phyloP scores from a whole-genome alignment of 2,113 vertebrate genomes.

The Hippolais icterina region DNA sequence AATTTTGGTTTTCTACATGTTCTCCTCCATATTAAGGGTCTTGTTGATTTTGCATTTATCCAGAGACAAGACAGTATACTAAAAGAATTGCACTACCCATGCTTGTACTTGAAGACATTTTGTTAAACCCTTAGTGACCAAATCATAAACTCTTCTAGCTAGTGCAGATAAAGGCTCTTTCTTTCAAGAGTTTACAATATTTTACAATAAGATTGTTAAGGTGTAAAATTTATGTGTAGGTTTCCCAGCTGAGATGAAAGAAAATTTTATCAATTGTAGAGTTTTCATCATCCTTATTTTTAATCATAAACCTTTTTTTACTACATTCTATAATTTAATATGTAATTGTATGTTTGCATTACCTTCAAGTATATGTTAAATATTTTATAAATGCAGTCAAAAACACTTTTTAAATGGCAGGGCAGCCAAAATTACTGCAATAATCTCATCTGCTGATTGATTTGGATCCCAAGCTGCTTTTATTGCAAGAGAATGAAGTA shows the following conservation, averaged over 20 bases:
- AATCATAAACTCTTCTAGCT: background rate
- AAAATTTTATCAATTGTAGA: background rate
- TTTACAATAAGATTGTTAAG: conserved; percentile 9
- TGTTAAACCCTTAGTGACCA: background rate
- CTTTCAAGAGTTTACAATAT: background rate
- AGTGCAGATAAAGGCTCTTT: background rate
- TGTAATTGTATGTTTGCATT: background rate
- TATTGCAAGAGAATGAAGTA: conserved; percentile 49
- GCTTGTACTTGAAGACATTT: background rate
- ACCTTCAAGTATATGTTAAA: conserved; percentile 7
- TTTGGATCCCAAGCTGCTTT: conserved; percentile 51
- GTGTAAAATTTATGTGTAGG: background rate
- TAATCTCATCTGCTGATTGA: conserved; percentile 52
- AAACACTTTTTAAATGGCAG: conserved; percentile 17
- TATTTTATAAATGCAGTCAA: conserved; percentile 27
- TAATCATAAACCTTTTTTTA: background rate
- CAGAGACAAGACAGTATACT: background rate
- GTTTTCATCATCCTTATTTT: conserved; percentile 30
- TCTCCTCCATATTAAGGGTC: background rate
- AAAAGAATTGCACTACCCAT: background rate
- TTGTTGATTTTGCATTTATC: background rate
- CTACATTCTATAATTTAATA: background rate
- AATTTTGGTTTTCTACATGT: background rate
- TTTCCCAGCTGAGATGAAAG: background rate
- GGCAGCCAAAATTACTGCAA: background rate